Evolutionary conservation across 2,888 invertebrate species (phyloP).

Genomic region (Chydorus sphaericus): DNA sequence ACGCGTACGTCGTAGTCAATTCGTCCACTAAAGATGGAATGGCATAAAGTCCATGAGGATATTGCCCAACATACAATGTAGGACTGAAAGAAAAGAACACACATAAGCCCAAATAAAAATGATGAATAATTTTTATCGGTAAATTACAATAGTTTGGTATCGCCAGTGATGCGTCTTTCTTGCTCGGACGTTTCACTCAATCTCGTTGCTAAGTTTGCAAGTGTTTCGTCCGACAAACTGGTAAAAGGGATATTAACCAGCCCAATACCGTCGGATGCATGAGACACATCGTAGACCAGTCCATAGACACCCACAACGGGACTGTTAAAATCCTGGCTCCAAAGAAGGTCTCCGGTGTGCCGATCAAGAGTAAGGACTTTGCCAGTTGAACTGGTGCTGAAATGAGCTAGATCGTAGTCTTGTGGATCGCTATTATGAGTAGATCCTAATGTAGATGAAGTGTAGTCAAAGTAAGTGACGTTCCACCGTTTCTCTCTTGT

Average conservation of each 20-base stretch:
- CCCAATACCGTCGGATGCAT: conserved; percentile 51
- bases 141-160: conserved; percentile 39
- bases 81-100: conserved; percentile 44
- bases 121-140: neutral
- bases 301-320: conserved; percentile 79
- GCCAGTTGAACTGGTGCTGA: conserved; percentile 79
- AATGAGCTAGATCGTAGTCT: conserved; percentile 63
- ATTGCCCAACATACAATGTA: conserved; percentile 83
- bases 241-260: conserved; percentile 74
- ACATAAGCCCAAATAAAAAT: neutral
- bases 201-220: conserved; percentile 28
- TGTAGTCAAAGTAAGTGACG: conserved; percentile 91
- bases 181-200: conserved; percentile 32
- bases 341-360: conserved; percentile 61
- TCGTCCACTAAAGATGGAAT: conserved; percentile 84
- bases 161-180: conserved; percentile 23
- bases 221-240: conserved; percentile 71
- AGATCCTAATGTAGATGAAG: conserved; percentile 59
- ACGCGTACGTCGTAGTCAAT: neutral
- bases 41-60: conserved; percentile 74
- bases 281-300: conserved; percentile 21
- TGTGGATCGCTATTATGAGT: neutral
- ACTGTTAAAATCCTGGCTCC: conserved; percentile 74
- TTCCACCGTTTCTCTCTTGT: conserved; percentile 71
- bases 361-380: conserved; percentile 70